phyloP scores from a whole-genome alignment of 2,888 invertebrate genomes.

The Cosmia pyralina region DNA sequence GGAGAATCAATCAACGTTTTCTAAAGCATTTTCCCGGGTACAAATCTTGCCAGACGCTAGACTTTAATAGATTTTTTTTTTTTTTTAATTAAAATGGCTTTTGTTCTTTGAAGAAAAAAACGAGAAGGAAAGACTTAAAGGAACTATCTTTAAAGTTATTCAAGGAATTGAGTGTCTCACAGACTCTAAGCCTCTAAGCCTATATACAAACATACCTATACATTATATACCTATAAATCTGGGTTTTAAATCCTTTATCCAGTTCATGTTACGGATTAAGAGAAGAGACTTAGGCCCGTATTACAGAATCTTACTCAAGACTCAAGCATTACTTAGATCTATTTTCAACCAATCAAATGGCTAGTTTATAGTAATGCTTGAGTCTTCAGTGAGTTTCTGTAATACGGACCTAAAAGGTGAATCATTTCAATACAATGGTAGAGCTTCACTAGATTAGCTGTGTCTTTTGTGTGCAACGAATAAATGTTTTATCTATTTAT shows the following conservation, averaged over 20 bases:
- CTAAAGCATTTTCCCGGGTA: background rate
- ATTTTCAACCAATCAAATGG: no score
- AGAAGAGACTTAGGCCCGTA: background rate
- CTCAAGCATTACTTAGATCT: no score
- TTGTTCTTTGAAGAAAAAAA: no score
- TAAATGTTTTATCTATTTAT: no score
- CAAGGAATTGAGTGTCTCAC: background rate
- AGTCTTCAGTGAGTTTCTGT: no score
- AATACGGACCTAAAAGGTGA: background rate
- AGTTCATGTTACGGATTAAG: background rate
- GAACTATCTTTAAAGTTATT: background rate
- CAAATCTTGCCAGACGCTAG: background rate
- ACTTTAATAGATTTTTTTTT: no score
- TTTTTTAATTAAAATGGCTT: background rate
- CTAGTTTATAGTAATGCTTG: no score
- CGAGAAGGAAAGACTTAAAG: background rate
- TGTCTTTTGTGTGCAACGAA: no score
- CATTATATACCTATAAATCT: background rate
- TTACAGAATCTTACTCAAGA: no score
- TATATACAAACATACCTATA: background rate
- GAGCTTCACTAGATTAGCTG: background rate
- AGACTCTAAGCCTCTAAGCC: background rate
- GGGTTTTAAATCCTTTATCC: background rate
- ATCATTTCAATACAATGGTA: constrained; percentile 25
- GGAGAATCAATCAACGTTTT: background rate